A percentile compares a stretch with the other conserved stretches of the same genome.
phyloP scores from a whole-genome alignment of 2,888 invertebrate genomes.

The Leptinotarsa tumamoca region DNA sequence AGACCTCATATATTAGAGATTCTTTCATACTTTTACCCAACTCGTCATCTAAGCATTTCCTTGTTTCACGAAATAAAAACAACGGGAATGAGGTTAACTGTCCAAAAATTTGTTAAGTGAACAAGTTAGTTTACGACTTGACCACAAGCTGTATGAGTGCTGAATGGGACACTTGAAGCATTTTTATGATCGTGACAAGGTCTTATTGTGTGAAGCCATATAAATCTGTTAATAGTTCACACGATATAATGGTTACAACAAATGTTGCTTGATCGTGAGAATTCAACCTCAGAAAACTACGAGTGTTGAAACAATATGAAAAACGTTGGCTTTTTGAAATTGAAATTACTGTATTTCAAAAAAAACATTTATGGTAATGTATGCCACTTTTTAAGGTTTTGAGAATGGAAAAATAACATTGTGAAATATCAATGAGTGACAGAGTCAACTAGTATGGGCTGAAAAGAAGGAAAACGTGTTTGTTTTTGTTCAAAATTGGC shows the following conservation, averaged over 20 bases:
- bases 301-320: not conserved
- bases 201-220: not conserved
- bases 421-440: too few species aligned
- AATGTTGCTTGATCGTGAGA: constrained; percentile 5
- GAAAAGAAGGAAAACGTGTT: too few species aligned
- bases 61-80: not conserved
- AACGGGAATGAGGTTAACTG: not conserved
- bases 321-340: not conserved
- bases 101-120: not conserved
- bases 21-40: not conserved
- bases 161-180: not conserved
- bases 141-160: not conserved
- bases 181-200: constrained; percentile 11
- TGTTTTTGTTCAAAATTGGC: too few species aligned
- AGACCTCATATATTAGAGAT: too few species aligned
- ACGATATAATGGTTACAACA: constrained; percentile 1
- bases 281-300: not conserved
- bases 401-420: too few species aligned
- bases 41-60: not conserved
- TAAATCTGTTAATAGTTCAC: constrained; percentile 1
- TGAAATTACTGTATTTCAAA: too few species aligned
- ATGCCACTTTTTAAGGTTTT: too few species aligned
- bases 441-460: too few species aligned
- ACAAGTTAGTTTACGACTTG: constrained; percentile 2
- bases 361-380: too few species aligned